These are phyloP conservation scores for Oscheius myriophilus DNA, from an alignment of 2,888 invertebrate species.

Conservation along the genomic window DNA sequence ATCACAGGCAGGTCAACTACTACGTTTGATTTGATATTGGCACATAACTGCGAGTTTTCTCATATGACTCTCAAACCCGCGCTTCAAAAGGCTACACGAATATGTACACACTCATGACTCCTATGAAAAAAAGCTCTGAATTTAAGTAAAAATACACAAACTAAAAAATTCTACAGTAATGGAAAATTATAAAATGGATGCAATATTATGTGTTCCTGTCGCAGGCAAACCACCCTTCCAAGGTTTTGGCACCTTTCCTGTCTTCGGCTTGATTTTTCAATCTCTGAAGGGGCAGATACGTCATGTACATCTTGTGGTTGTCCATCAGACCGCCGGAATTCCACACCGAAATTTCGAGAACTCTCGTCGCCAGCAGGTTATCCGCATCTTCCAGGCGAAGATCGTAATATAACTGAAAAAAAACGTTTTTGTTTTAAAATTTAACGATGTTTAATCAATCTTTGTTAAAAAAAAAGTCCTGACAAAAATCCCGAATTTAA, in stretches of 20 bases:
- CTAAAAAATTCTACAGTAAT: not conserved
- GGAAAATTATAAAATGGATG: not conserved
- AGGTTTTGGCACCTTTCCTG: constrained; percentile 44
- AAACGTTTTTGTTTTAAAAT: too few relatives aligned
- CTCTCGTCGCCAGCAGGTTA: constrained; percentile 28
- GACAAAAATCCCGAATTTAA: not conserved
- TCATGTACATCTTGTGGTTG: constrained; percentile 73
- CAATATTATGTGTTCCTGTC: constrained; percentile 7
- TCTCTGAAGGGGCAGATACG: constrained; percentile 69
- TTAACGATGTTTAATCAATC: too few relatives aligned
- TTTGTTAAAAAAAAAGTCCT: not conserved
- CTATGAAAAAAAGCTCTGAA: not conserved
- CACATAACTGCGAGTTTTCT: constrained; percentile 2
- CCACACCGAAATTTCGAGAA: constrained; percentile 71
- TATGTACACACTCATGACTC: too few relatives aligned
- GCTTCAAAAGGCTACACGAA: too few relatives aligned
- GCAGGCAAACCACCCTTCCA: constrained; percentile 56
- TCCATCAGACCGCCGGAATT: constrained; percentile 72
- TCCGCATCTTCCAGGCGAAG: constrained; percentile 21
- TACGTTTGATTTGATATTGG: not conserved
- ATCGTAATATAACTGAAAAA: constrained; percentile 57
- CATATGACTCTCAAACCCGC: constrained; percentile 3
- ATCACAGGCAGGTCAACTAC: not conserved
- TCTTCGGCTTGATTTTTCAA: constrained; percentile 41
- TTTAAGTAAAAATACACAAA: constrained; percentile 8